These are phyloP conservation scores for Listronotus oregonensis DNA, from an alignment of 1,140 invertebrate genomes.

Conservation along the genomic window DNA sequence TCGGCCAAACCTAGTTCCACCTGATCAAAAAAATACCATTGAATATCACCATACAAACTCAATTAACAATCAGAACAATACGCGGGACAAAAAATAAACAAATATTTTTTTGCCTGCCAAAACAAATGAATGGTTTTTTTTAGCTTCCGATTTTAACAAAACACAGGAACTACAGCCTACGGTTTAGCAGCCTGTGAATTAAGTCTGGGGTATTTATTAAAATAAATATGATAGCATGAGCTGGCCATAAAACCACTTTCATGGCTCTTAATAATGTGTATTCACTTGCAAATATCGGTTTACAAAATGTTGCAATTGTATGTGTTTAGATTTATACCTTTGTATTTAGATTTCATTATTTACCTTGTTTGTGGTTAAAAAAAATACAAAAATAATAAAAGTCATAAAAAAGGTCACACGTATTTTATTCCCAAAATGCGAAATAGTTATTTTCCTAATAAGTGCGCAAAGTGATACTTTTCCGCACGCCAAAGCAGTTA, in stretches of 20 bases:
- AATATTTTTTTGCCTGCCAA: conserved; percentile 5
- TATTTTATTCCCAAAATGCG: too few relatives aligned
- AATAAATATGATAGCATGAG: conserved; percentile 5
- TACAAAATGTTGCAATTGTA: not conserved
- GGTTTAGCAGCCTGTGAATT: conserved; percentile 2
- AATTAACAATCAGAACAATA: conserved; percentile 9
- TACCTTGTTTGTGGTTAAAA: too few relatives aligned
- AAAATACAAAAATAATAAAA: too few relatives aligned
- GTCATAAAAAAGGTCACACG: too few relatives aligned
- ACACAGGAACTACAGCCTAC: conserved; percentile 18
- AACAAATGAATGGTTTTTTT: not conserved
- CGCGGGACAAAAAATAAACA: not conserved
- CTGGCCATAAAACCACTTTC: not conserved
- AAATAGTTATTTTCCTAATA: too few relatives aligned
- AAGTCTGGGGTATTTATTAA: conserved; percentile 10
- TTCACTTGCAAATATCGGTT: conserved; percentile 12
- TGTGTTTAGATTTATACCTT: too few relatives aligned
- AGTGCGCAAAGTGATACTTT: too few relatives aligned
- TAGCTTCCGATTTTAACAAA: conserved; percentile 15
- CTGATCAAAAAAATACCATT: not conserved
- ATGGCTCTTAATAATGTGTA: conserved; percentile 7
- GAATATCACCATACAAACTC: not conserved
- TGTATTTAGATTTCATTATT: too few relatives aligned
- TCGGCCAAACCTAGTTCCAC: too few relatives aligned
- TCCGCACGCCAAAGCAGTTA: too few relatives aligned